Evolutionary conservation across 1,140 invertebrate species (phyloP).

Genomic region (Bacillus rossius): DNA sequence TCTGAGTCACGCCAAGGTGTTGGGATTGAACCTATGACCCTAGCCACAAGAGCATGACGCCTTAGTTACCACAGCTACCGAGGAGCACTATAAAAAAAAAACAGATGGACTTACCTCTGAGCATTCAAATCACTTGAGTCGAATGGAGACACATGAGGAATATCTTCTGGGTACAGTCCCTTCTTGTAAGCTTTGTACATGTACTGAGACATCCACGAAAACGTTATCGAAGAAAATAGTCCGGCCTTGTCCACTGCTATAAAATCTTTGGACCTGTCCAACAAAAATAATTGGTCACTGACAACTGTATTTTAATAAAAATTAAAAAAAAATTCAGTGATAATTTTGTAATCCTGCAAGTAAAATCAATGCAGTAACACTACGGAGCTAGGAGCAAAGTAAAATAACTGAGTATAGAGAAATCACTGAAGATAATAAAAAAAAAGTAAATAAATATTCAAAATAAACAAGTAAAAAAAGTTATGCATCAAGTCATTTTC

Average conservation of each 20-base stretch:
- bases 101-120: conserved; percentile 33
- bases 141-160: conserved; percentile 45
- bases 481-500: too few species aligned
- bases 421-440: neutral
- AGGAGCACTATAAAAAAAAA: too few species aligned
- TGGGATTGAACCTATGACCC: too few species aligned
- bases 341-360: neutral
- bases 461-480: too few species aligned
- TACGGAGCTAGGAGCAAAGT: neutral
- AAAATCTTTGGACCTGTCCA: conserved; percentile 27
- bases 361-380: neutral
- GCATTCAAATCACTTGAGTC: conserved; percentile 48
- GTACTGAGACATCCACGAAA: conserved; percentile 52
- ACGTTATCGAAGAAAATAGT: conserved; percentile 49
- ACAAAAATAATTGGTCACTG: too few species aligned
- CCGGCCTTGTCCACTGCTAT: conserved; percentile 47
- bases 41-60: too few species aligned
- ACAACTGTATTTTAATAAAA: too few species aligned
- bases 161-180: conserved; percentile 41
- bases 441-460: neutral
- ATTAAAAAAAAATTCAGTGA: neutral
- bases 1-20: too few species aligned
- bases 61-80: too few species aligned
- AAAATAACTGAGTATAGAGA: neutral
- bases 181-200: conserved; percentile 51